Evolutionary conservation across 2,888 invertebrate species (phyloP), one percentile per base, ranked within the genome.

Genomic region (Perizoma flavofasciatum): DNA sequence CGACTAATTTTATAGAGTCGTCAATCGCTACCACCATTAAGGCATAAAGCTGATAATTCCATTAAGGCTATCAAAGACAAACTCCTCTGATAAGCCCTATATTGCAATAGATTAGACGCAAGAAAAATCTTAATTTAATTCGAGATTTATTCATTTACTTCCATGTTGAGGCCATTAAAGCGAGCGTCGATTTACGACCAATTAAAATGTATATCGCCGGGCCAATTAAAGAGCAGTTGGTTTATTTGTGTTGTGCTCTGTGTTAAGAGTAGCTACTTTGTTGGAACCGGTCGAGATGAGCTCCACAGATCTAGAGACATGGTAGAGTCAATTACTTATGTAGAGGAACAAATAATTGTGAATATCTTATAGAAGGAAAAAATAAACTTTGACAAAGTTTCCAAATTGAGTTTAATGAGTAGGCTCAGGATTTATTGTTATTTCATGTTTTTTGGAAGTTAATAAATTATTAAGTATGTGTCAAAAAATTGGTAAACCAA

Each of bases 181-280:
- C 77, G 72, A 69, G 69, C 68, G 65, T 63, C 76, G 80, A 89
- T 86, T 88, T 86, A 89, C 81, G 81, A 75, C 78, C 90, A 91
- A 90, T 91, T 91, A 89, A 90, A 88, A 85, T 84, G 84, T 85
- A 85, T 87, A 89, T 83, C 81, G 78, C 77, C 51, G 78, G 81
- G 71, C 84, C 90, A 90, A 90, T 91, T 91, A 89, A 90, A 84
- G 75, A 75, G 79, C 73, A 67, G 71, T 77, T 85, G 68, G 78
- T 89, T 87, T 88, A 89, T 88, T 83, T 67, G 74, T 83, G 85
- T 86, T 81, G 81, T 74, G 64, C 72, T 69, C 65, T 73, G 66
- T 73, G 75, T 83, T 86, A 86, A 87, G 86, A 77, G 79, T 66
- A 58, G 56, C 64, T 68, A 63, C 64, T 69, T 71, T 75, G 66